These are phyloP conservation scores for Cynopterus brachyotis DNA, from an alignment of 2,113 vertebrate genomes.

Conservation along the genomic window DNA sequence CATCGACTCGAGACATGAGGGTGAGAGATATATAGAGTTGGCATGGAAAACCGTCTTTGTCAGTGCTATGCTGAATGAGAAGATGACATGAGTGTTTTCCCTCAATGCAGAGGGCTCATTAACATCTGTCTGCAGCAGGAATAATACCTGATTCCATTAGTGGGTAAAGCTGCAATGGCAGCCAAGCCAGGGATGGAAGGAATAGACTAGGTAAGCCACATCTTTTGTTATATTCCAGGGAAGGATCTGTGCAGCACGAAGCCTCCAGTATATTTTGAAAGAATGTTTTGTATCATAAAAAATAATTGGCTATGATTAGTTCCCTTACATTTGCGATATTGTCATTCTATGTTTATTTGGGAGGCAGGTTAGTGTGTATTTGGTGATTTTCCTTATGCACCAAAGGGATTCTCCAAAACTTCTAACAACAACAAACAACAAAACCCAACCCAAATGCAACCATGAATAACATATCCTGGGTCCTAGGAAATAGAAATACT, in stretches of 20 bases:
- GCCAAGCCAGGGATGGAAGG: neutral
- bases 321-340: neutral
- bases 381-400: neutral
- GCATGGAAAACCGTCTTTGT: neutral
- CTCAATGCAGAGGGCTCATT: neutral
- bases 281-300: conserved; percentile 49
- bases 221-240: neutral
- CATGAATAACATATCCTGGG: neutral
- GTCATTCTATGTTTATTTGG: neutral
- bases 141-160: neutral
- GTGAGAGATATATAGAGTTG: neutral
- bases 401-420: neutral
- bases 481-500: neutral
- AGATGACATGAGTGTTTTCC: neutral
- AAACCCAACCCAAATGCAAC: neutral
- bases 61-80: neutral
- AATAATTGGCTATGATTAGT: conserved; percentile 38
- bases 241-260: neutral
- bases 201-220: accelerated
- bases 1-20: neutral
- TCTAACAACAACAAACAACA: neutral
- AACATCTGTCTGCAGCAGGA: neutral
- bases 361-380: neutral
- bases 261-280: neutral
- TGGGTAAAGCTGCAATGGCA: neutral